phyloP scores from a whole-genome alignment of 1,140 invertebrate species.

The Hyposmocoma kahamanoa region DNA sequence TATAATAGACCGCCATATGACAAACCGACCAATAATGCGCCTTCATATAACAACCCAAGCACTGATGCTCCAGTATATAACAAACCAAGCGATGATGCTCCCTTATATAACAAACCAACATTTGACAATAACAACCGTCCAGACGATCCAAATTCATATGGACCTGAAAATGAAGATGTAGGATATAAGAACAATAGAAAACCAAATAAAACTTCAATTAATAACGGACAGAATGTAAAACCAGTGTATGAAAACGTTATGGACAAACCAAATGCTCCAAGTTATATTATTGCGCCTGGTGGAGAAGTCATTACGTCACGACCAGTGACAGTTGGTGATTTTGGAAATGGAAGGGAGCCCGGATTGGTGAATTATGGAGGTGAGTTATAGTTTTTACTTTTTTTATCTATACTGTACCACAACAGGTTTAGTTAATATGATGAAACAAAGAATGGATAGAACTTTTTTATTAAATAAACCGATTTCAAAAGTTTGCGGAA shows the following conservation, averaged over 20 bases:
- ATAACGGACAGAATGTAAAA: not conserved
- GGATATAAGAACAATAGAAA: not conserved
- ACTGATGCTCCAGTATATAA: slow-evolving; percentile 14
- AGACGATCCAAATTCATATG: slow-evolving; percentile 7
- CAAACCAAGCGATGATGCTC: slow-evolving; percentile 5
- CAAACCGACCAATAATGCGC: not conserved
- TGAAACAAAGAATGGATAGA: no score
- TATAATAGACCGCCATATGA: slow-evolving; percentile 7
- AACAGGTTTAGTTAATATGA: no score
- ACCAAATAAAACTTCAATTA: not conserved
- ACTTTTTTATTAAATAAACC: no score
- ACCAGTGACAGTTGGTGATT: slow-evolving; percentile 45
- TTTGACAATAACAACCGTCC: slow-evolving; percentile 5
- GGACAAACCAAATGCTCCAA: slow-evolving; percentile 39
- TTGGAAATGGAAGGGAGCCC: slow-evolving; percentile 29
- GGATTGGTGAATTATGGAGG: slow-evolving; percentile 37
- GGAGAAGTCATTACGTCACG: slow-evolving; percentile 47
- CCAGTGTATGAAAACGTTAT: slow-evolving; percentile 42
- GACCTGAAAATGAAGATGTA: not conserved
- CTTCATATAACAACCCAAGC: slow-evolving; percentile 11
- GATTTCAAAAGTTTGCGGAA: no score
- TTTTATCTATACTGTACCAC: not conserved
- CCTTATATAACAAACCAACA: slow-evolving; percentile 5
- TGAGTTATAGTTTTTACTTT: slow-evolving; percentile 27
- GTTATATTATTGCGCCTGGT: slow-evolving; percentile 37